Percentiles rank a stretch among this genome's conserved stretches.
Evolutionary conservation across 2,888 invertebrate genomes (phyloP).

Genomic region (Sinodicranocentrus sp.): DNA sequence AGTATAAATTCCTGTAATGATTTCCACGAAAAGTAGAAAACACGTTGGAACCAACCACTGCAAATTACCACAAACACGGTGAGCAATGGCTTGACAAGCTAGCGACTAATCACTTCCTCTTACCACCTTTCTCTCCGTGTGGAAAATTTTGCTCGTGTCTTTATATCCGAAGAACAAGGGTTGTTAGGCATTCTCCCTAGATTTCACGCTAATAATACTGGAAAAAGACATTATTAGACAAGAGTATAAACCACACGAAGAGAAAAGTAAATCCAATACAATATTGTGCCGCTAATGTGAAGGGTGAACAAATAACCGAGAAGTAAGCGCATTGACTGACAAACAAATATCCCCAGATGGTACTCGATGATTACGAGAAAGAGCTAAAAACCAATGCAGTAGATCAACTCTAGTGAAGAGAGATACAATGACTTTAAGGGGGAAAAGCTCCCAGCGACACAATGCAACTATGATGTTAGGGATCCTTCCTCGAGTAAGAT

Average conservation of each 20-base stretch:
- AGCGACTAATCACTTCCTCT: slow-evolving; percentile 65
- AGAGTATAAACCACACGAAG: slow-evolving; percentile 2
- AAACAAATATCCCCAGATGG: background rate
- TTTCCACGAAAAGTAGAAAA: slow-evolving; percentile 33
- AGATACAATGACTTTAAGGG: too few relatives aligned
- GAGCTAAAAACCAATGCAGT: too few relatives aligned
- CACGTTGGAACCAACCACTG: slow-evolving; percentile 18
- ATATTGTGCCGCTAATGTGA: background rate
- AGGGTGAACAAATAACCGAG: slow-evolving; percentile 3
- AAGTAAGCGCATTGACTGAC: background rate
- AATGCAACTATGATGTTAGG: too few relatives aligned
- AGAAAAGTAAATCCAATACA: slow-evolving; percentile 40
- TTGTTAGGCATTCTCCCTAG: too few relatives aligned
- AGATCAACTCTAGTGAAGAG: too few relatives aligned
- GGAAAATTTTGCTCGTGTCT: background rate
- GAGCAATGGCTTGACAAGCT: slow-evolving; percentile 52
- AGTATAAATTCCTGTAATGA: slow-evolving; percentile 28
- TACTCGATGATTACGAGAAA: too few relatives aligned
- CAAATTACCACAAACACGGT: slow-evolving; percentile 41
- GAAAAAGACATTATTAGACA: too few relatives aligned
- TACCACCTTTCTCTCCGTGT: slow-evolving; percentile 43
- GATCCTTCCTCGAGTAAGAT: slow-evolving; percentile 54
- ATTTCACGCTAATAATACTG: too few relatives aligned
- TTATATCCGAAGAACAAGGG: too few relatives aligned
- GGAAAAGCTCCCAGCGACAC: too few relatives aligned